Percentiles rank a stretch among this genome's conserved stretches.
These are phyloP conservation scores for Vireo altiloquus DNA, from an alignment of 2,113 vertebrate genomes.

Conservation along the genomic window DNA sequence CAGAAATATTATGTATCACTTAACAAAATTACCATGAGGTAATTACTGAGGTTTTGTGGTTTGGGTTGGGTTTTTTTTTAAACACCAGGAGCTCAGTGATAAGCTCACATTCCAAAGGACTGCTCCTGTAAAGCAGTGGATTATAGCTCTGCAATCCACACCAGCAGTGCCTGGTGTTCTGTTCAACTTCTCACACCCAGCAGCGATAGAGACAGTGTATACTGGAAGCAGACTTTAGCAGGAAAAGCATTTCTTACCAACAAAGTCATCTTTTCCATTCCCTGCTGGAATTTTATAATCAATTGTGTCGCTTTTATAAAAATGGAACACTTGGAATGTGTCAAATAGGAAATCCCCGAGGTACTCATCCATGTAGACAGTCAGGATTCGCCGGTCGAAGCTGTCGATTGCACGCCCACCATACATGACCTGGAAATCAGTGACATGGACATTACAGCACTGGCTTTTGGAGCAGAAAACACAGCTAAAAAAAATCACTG, in stretches of 20 bases:
- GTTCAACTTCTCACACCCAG: neutral
- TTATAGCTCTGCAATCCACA: accelerated
- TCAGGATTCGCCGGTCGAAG: constrained; percentile 94
- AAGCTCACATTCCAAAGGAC: neutral
- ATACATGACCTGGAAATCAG: constrained; percentile 87
- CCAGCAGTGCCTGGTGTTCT: neutral
- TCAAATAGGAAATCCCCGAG: constrained; percentile 94
- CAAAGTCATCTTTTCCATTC: constrained; percentile 77
- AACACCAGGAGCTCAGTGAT: neutral
- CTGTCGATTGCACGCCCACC: constrained; percentile 90
- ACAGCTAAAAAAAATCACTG: neutral
- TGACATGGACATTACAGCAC: accelerated
- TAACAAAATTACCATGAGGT: neutral
- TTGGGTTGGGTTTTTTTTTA: neutral
- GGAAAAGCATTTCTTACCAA: constrained; percentile 76
- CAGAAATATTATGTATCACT: neutral
- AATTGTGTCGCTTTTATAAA: constrained; percentile 81
- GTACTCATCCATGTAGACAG: constrained; percentile 92
- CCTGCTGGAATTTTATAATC: constrained; percentile 86
- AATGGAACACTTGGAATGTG: constrained; percentile 87
- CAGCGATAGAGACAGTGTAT: accelerated
- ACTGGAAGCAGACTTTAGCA: neutral
- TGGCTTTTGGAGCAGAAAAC: neutral
- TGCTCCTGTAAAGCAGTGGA: neutral
- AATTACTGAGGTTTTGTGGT: neutral